These are phyloP conservation scores for Podarcis muralis DNA, from an alignment of 2,113 vertebrate genomes.

Conservation along the genomic window DNA sequence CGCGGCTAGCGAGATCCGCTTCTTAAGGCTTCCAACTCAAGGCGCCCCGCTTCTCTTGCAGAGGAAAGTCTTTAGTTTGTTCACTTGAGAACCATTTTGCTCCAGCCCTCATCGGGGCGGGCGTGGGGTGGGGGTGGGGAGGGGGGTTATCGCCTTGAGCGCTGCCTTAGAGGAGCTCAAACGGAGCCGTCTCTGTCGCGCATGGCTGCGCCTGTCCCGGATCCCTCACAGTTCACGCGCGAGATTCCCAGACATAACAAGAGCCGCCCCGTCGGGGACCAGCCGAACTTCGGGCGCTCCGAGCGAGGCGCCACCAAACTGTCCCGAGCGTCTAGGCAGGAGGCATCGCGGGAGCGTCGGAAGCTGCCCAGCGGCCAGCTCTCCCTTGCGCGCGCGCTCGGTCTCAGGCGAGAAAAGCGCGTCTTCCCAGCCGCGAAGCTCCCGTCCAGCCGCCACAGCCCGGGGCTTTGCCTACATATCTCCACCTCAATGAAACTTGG, in stretches of 20 bases:
- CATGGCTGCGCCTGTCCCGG: not conserved
- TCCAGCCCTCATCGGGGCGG: conserved; percentile 6
- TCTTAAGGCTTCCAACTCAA: not conserved
- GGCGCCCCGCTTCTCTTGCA: not conserved
- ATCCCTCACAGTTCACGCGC: not conserved
- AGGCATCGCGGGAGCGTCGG: not conserved
- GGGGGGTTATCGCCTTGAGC: not conserved
- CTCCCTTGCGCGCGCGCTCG: not conserved
- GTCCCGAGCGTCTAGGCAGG: conserved; percentile 22
- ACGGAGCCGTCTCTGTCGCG: not conserved
- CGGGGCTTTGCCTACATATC: conserved; percentile 69
- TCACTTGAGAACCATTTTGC: conserved; percentile 1
- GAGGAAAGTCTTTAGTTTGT: not conserved
- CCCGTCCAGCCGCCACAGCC: conserved; percentile 30
- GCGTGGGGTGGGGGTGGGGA: not conserved
- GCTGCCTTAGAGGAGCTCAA: not conserved
- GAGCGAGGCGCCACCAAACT: not conserved
- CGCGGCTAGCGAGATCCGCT: not conserved
- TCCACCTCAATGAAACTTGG: conserved; percentile 73
- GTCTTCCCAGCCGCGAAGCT: not conserved
- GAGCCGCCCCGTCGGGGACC: not conserved
- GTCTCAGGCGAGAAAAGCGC: not conserved
- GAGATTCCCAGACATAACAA: not conserved
- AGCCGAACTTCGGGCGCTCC: not conserved
- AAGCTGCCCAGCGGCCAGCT: not conserved